Conservation (phyloP, 2,888 invertebrate species). For the Clunio marinus region DNA sequence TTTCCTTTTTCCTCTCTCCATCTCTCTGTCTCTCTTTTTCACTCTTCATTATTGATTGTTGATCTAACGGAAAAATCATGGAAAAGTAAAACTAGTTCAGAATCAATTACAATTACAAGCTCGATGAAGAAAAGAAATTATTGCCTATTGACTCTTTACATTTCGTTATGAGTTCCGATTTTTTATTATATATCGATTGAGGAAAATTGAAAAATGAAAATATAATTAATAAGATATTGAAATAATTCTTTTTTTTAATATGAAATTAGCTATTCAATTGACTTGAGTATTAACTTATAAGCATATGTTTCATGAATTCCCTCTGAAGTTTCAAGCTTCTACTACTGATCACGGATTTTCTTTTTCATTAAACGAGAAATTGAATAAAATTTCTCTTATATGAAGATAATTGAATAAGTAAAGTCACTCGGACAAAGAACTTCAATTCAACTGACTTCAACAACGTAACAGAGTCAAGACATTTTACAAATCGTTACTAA, state of each 20-base stretch:
- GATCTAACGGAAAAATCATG: constrained; percentile 14
- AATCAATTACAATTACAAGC: constrained; percentile 19
- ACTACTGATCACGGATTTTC: no score
- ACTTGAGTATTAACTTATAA: not conserved
- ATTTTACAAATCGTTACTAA: constrained; percentile 29
- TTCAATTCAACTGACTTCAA: no score
- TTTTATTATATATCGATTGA: no score
- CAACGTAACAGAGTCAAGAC: not conserved
- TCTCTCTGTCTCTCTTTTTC: no score
- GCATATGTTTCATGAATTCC: no score
- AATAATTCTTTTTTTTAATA: not conserved
- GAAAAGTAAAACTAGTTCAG: constrained; percentile 26
- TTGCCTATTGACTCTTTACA: not conserved
- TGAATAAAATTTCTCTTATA: no score
- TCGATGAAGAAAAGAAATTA: constrained; percentile 20
- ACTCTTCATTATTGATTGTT: constrained; percentile 17
- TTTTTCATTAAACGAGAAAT: no score
- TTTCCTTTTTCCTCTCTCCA: no score
- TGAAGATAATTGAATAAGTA: no score
- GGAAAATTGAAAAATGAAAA: not conserved
- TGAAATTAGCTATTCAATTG: not conserved
- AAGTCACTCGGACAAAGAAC: no score
- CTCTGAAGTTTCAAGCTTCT: no score
- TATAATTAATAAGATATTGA: not conserved
- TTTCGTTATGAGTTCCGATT: constrained; percentile 9